Conservation (phyloP, 1,140 invertebrate genomes). For the Megalonaias nervosa region DNA sequence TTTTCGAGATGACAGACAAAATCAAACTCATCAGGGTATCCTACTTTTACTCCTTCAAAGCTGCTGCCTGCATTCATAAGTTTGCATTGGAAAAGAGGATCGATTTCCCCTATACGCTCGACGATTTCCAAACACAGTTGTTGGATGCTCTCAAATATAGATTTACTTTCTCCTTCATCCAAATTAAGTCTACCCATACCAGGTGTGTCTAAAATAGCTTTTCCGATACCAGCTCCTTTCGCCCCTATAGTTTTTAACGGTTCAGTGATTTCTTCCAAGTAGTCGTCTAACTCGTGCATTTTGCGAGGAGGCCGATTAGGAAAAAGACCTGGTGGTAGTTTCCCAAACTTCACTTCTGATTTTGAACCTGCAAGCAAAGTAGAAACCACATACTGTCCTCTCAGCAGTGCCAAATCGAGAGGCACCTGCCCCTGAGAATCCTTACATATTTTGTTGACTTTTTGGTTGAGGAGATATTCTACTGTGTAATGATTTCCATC, state of each 20-base stretch:
- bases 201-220: constrained; percentile 9
- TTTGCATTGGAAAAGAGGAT: constrained; percentile 11
- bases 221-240: background rate
- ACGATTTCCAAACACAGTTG: constrained; percentile 2
- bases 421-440: background rate
- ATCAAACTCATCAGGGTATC: constrained; percentile 29
- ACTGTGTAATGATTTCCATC: constrained; percentile 15
- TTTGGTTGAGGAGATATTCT: background rate
- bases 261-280: background rate
- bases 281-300: constrained; percentile 1
- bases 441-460: background rate
- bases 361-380: background rate
- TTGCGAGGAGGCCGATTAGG: constrained; percentile 7
- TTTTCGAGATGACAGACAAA: constrained; percentile 10
- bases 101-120: constrained; percentile 4
- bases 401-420: constrained; percentile 12
- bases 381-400: constrained; percentile 2
- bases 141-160: background rate
- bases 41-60: constrained; percentile 15
- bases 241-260: background rate
- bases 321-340: constrained; percentile 5
- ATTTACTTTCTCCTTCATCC: background rate
- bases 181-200: constrained; percentile 16
- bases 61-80: constrained; percentile 16
- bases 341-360: constrained; percentile 5